Evolutionary conservation across 2,797 vertebrate species (phyloP).

Genomic region (Channallabes apus): DNA sequence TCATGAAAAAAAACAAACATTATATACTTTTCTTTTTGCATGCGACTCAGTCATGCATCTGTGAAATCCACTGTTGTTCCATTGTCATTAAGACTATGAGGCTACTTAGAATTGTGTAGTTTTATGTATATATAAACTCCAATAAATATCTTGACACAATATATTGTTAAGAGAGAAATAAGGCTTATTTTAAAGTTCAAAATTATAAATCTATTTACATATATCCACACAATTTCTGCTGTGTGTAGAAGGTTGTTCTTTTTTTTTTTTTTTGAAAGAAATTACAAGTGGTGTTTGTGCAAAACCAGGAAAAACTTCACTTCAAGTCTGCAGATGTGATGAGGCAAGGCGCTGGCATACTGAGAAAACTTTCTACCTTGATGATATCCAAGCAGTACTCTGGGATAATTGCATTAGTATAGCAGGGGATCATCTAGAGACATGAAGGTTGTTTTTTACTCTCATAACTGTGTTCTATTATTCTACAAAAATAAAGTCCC

Average conservation of each 20-base stretch:
- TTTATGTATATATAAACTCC: too few species aligned
- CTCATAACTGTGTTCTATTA: too few species aligned
- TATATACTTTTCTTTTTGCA: background rate
- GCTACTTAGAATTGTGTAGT: background rate
- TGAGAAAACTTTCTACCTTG: too few species aligned
- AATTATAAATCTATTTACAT: background rate
- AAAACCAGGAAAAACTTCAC: too few species aligned
- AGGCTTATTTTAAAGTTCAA: background rate
- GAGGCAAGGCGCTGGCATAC: too few species aligned
- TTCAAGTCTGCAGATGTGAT: too few species aligned
- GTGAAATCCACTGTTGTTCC: background rate
- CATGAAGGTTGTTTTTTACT: too few species aligned
- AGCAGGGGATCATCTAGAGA: too few species aligned
- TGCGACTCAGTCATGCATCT: background rate
- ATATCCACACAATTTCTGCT: background rate
- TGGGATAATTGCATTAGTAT: too few species aligned
- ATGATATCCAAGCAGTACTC: too few species aligned
- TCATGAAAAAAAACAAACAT: background rate
- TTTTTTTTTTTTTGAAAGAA: background rate
- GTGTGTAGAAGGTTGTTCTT: background rate
- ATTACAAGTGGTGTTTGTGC: background rate
- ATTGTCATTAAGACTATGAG: background rate
- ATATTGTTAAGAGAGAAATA: background rate
- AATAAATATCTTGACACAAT: background rate
- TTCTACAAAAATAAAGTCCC: too few species aligned